Conservation (phyloP, 2,113 vertebrate species). For the Chloroceryle aenea region DNA sequence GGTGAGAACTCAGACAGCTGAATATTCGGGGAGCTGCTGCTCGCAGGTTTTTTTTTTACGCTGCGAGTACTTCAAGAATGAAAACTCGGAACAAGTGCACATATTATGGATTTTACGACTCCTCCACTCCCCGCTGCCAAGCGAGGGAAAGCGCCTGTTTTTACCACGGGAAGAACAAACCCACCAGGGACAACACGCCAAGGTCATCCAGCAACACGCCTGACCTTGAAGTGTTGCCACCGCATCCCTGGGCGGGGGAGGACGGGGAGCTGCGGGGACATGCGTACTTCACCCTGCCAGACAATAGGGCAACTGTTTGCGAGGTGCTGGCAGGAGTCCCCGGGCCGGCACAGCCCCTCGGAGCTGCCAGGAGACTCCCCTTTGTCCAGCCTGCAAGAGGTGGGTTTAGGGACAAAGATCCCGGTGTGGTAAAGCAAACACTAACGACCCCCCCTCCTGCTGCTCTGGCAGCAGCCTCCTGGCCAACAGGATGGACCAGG, state of each 20-base stretch:
- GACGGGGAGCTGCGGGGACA: not conserved
- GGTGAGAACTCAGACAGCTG: not conserved
- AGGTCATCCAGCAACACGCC: not conserved
- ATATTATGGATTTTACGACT: not conserved
- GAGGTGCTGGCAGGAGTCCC: not conserved
- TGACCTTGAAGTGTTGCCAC: not conserved
- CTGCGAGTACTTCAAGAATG: not conserved
- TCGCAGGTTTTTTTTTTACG: not conserved
- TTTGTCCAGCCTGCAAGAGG: not conserved
- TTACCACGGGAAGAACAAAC: not conserved
- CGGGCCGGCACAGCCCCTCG: not conserved
- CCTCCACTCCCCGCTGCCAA: not conserved
- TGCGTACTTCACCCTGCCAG: not conserved
- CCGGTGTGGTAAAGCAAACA: accelerated
- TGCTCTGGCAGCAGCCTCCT: not conserved
- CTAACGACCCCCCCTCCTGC: accelerated
- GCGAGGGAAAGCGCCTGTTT: not conserved
- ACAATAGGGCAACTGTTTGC: not conserved
- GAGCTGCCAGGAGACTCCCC: not conserved
- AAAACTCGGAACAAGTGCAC: not conserved
- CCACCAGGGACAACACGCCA: not conserved
- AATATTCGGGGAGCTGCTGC: not conserved
- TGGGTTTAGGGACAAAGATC: not conserved
- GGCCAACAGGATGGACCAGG: accelerated
- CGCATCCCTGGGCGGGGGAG: not conserved